Evolutionary conservation across 1,140 invertebrate genomes (phyloP).

Genomic region (Drosophila mojavensis): DNA sequence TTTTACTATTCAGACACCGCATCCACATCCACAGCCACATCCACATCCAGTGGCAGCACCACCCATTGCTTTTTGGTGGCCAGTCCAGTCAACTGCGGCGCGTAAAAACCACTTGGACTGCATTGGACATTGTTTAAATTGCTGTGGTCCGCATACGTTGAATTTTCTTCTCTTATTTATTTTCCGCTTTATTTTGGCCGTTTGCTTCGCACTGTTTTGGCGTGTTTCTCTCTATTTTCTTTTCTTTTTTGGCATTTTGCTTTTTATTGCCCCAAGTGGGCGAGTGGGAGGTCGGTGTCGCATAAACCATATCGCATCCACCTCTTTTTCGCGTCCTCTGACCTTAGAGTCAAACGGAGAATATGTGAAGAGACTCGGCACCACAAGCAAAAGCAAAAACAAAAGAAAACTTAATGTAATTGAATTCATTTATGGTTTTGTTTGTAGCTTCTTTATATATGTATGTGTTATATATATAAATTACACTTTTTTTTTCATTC

Average conservation of each 20-base stretch:
- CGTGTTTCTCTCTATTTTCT: slow-evolving; percentile 10
- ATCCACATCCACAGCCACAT: neutral
- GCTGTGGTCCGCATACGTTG: slow-evolving; percentile 77
- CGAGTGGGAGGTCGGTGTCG: slow-evolving; percentile 34
- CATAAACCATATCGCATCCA: slow-evolving; percentile 65
- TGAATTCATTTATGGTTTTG: slow-evolving; percentile 82
- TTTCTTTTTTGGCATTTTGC: slow-evolving; percentile 44
- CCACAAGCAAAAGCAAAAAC: slow-evolving; percentile 53
- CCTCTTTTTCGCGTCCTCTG: slow-evolving; percentile 15
- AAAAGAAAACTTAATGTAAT: slow-evolving; percentile 74
- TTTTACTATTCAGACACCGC: slow-evolving; percentile 55
- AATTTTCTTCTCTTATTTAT: slow-evolving; percentile 77
- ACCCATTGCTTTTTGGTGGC: slow-evolving; percentile 37
- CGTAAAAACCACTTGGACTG: slow-evolving; percentile 73
- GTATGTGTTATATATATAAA: too few species aligned
- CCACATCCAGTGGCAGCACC: slow-evolving; percentile 21
- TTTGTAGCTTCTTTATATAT: slow-evolving; percentile 58
- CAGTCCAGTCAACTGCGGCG: slow-evolving; percentile 58
- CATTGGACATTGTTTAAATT: slow-evolving; percentile 82
- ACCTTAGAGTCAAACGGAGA: neutral
- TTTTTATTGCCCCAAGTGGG: slow-evolving; percentile 57
- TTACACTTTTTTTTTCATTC: slow-evolving; percentile 8
- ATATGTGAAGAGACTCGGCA: neutral
- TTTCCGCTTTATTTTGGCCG: slow-evolving; percentile 68
- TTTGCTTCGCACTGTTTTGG: slow-evolving; percentile 15